These are phyloP conservation scores for Nebria brevicollis DNA, from an alignment of 2,888 invertebrate genomes.

Conservation along the genomic window DNA sequence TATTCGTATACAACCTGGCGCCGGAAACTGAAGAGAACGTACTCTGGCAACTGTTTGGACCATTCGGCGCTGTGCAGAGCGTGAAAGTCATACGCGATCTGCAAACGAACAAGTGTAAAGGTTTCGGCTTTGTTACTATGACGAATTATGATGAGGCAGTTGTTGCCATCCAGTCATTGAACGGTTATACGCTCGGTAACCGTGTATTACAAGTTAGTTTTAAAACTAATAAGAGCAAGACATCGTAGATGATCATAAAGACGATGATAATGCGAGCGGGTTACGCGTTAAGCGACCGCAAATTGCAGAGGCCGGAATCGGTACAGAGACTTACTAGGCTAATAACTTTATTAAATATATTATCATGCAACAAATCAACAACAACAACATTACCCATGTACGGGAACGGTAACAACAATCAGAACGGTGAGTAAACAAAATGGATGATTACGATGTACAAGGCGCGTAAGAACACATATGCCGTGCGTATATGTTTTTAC, in stretches of 20 bases:
- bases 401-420: not conserved
- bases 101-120: slow-evolving; percentile 97
- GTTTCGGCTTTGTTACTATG: slow-evolving; percentile 98
- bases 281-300: slow-evolving; percentile 19
- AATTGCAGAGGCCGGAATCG: slow-evolving; percentile 28
- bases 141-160: slow-evolving; percentile 98
- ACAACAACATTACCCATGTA: not conserved
- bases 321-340: slow-evolving; percentile 6
- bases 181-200: slow-evolving; percentile 95
- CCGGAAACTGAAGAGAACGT: slow-evolving; percentile 92
- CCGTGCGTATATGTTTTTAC: not conserved
- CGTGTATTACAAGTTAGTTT: slow-evolving; percentile 97
- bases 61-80: slow-evolving; percentile 96
- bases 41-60: slow-evolving; percentile 95
- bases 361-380: not conserved
- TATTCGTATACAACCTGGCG: slow-evolving; percentile 92
- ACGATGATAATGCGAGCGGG: slow-evolving; percentile 11
- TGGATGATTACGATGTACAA: not conserved
- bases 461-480: not conserved
- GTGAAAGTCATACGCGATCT: slow-evolving; percentile 97
- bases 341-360: not conserved
- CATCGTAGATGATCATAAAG: slow-evolving; percentile 65
- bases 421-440: not conserved
- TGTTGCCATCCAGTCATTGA: slow-evolving; percentile 94
- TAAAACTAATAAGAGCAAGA: slow-evolving; percentile 91